phyloP scores from a whole-genome alignment of 2,888 invertebrate species.

The Agonopterix arenella region DNA sequence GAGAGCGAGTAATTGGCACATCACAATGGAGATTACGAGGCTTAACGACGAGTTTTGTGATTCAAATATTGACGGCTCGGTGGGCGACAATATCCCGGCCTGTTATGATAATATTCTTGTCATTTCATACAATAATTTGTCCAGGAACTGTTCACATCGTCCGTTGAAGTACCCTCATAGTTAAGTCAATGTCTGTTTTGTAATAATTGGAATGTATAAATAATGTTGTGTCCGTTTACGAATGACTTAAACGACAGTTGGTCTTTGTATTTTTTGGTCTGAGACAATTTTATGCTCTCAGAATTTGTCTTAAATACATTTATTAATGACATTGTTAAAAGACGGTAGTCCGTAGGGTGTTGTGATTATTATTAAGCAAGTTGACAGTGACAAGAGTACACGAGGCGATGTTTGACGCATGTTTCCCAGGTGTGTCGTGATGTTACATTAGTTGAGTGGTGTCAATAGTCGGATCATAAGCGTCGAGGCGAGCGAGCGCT shows the following conservation, averaged over 20 bases:
- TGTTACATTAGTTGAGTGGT: constrained; percentile 15
- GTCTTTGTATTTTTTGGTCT: too few relatives aligned
- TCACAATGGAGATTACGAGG: constrained; percentile 70
- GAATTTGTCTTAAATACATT: too few relatives aligned
- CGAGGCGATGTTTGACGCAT: neutral
- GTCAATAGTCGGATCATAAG: constrained; percentile 27
- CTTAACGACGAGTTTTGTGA: constrained; percentile 68
- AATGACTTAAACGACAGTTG: neutral
- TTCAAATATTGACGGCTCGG: constrained; percentile 58
- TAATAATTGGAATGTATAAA: constrained; percentile 37
- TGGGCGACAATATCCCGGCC: constrained; percentile 60
- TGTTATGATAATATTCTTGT: constrained; percentile 70
- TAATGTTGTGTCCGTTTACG: constrained; percentile 5
- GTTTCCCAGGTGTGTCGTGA: constrained; percentile 4
- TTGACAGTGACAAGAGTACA: too few relatives aligned
- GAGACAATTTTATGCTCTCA: too few relatives aligned
- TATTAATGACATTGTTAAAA: too few relatives aligned
- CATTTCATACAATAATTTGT: constrained; percentile 58
- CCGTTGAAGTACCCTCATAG: constrained; percentile 26
- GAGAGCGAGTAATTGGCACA: constrained; percentile 69
- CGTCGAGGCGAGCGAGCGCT: constrained; percentile 22
- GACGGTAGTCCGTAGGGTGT: too few relatives aligned
- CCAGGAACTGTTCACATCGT: constrained; percentile 32
- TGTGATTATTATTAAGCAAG: too few relatives aligned
- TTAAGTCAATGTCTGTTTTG: constrained; percentile 22